These are phyloP conservation scores for Norana najaformis DNA, from an alignment of 2,888 invertebrate species.

Conservation along the genomic window DNA sequence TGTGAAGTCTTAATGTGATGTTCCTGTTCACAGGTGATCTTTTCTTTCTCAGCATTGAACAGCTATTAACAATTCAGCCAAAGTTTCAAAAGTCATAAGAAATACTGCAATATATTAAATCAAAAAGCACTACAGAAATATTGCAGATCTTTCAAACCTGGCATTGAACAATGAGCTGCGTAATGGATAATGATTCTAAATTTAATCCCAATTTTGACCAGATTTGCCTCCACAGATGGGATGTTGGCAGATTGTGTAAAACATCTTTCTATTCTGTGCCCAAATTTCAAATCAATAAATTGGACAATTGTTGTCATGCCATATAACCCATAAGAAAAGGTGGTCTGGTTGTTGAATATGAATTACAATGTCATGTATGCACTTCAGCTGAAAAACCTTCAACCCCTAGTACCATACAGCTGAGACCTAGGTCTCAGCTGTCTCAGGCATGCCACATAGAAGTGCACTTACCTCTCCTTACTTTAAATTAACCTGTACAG, in stretches of 20 bases:
- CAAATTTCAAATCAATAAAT: not conserved
- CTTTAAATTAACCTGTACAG: no score
- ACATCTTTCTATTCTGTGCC: not conserved
- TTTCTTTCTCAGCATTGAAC: constrained; percentile 88
- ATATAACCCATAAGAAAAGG: not conserved
- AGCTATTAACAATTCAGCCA: constrained; percentile 61
- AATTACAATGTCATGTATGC: not conserved
- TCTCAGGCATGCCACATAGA: not conserved
- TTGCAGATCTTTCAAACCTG: no score
- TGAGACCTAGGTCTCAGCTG: not conserved
- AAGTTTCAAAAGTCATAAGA: not conserved
- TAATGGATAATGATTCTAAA: no score
- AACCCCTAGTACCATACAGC: not conserved
- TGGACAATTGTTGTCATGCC: not conserved
- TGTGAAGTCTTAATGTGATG: not conserved
- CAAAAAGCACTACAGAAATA: no score
- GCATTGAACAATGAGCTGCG: no score
- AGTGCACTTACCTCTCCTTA: not conserved
- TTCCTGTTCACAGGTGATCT: constrained; percentile 75
- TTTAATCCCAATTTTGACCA: no score
- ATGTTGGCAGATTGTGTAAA: not conserved
- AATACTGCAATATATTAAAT: no score
- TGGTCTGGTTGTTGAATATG: not conserved
- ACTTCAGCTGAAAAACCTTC: not conserved
- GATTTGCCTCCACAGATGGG: no score